These are phyloP conservation scores for Microctonus aethiopoides DNA, from an alignment of 2,888 invertebrate species.

Conservation along the genomic window DNA sequence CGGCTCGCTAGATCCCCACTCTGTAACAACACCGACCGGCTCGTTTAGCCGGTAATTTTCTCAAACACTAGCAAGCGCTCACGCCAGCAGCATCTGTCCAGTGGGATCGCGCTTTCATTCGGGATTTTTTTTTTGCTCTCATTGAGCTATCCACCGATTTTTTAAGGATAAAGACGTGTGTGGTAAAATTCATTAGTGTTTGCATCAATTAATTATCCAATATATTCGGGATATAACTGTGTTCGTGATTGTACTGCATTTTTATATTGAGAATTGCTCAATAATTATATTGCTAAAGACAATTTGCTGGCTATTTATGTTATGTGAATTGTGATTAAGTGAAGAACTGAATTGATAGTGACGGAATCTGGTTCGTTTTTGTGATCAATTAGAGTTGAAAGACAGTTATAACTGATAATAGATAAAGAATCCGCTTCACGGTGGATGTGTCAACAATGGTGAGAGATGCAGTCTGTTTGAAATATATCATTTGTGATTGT, in stretches of 20 bases:
- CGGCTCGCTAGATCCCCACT: conserved; percentile 36
- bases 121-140: conserved; percentile 13
- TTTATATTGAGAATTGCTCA: neutral
- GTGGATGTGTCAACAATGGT: neutral
- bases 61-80: conserved; percentile 67
- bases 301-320: neutral
- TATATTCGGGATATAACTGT: neutral
- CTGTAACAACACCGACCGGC: conserved; percentile 50
- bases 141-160: neutral
- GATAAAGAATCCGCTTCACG: neutral
- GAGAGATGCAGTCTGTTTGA: conserved; percentile 3
- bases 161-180: neutral
- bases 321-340: conserved; percentile 2
- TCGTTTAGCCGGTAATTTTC: conserved; percentile 66
- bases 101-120: conserved; percentile 37
- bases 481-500: neutral
- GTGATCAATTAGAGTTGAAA: neutral
- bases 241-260: neutral
- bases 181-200: neutral
- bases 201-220: neutral
- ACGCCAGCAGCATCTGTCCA: conserved; percentile 61
- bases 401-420: neutral
- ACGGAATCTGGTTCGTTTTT: neutral
- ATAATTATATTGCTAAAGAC: neutral
- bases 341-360: conserved; percentile 5